phyloP scores from a whole-genome alignment of 2,888 invertebrate genomes.

The Synergus gifuensis region DNA sequence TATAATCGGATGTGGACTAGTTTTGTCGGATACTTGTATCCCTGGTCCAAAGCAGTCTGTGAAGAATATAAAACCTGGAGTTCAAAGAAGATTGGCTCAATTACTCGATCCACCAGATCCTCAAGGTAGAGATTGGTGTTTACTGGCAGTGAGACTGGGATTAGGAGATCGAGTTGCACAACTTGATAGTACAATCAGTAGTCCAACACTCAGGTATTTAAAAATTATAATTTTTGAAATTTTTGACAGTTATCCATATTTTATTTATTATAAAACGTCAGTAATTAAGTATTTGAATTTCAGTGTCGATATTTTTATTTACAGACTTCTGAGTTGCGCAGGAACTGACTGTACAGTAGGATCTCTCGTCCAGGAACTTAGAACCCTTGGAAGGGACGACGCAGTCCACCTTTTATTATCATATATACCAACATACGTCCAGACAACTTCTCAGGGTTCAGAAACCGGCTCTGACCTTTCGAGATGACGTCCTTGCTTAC shows the following conservation, averaged over 20 bases:
- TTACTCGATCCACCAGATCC: slow-evolving; percentile 86
- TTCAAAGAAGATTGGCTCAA: slow-evolving; percentile 82
- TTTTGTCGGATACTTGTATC: slow-evolving; percentile 70
- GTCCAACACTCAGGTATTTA: slow-evolving; percentile 72
- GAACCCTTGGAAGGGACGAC: slow-evolving; percentile 74
- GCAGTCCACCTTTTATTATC: slow-evolving; percentile 73
- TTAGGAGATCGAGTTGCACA: slow-evolving; percentile 79
- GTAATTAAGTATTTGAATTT: too few species aligned
- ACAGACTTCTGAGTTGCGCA: slow-evolving; percentile 71
- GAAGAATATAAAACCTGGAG: slow-evolving; percentile 81
- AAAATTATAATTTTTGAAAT: not conserved
- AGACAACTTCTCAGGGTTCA: slow-evolving; percentile 70
- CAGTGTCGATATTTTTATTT: slow-evolving; percentile 31
- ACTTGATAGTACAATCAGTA: slow-evolving; percentile 73
- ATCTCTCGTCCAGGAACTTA: slow-evolving; percentile 70
- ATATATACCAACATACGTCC: slow-evolving; percentile 71
- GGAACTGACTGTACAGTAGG: slow-evolving; percentile 72
- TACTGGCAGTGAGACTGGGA: slow-evolving; percentile 85
- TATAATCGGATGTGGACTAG: slow-evolving; percentile 72
- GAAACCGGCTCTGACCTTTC: slow-evolving; percentile 76
- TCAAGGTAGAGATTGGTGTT: slow-evolving; percentile 88
- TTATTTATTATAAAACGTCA: too few species aligned
- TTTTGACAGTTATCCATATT: too few species aligned
- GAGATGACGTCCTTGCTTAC: slow-evolving; percentile 74
- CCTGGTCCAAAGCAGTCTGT: slow-evolving; percentile 76